These are phyloP conservation scores for Acrocephalus arundinaceus DNA, from an alignment of 2,113 vertebrate genomes.

Conservation along the genomic window DNA sequence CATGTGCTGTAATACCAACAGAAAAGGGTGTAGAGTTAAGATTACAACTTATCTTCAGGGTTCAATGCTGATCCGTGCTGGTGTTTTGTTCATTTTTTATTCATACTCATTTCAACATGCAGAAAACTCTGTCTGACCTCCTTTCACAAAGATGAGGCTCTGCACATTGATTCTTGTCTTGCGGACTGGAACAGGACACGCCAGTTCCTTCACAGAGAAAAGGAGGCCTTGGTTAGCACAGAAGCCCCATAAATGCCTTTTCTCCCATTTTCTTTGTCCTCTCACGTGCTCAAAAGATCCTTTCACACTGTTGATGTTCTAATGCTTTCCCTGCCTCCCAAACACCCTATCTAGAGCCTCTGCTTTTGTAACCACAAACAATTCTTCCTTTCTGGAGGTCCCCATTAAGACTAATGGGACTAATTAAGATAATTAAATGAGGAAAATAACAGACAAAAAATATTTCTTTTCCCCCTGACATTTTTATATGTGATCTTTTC, in stretches of 20 bases:
- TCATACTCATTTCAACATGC: not conserved
- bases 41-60: not conserved
- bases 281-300: not conserved
- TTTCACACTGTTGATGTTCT: accelerated
- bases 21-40: not conserved
- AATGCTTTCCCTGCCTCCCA: not conserved
- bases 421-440: not conserved
- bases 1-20: not conserved
- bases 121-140: not conserved
- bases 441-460: not conserved
- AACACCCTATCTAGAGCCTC: not conserved
- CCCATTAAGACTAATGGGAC: too few relatives aligned
- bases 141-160: not conserved
- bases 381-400: not conserved
- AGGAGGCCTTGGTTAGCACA: not conserved
- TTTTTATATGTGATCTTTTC: not conserved
- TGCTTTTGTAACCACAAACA: not conserved
- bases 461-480: not conserved
- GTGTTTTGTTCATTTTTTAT: not conserved
- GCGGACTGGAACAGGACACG: not conserved
- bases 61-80: not conserved
- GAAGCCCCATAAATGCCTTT: not conserved
- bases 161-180: not conserved
- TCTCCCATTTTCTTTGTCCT: not conserved
- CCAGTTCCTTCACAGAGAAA: not conserved